Evolutionary conservation across 1,140 invertebrate species (phyloP).

Genomic region (Drosophila parabipectinata): DNA sequence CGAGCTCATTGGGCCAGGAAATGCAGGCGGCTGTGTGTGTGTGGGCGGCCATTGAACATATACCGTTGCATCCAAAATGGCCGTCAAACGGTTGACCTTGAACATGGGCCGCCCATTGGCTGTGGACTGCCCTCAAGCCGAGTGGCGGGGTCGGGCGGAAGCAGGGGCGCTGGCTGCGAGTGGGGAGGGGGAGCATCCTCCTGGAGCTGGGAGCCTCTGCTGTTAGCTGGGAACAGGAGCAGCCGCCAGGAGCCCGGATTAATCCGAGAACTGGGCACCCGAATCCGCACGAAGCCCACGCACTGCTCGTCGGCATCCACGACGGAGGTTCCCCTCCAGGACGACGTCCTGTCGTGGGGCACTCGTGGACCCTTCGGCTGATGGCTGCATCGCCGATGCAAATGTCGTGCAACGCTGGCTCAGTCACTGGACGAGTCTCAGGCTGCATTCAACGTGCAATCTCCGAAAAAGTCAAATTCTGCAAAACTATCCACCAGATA

Average conservation of each 20-base stretch:
- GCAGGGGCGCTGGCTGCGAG: not conserved
- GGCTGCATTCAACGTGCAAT: slow-evolving; percentile 70
- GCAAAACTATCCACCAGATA: slow-evolving; percentile 18
- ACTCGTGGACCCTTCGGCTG: slow-evolving; percentile 13
- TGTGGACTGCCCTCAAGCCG: not conserved
- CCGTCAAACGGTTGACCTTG: slow-evolving; percentile 75
- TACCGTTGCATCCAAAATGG: slow-evolving; percentile 67
- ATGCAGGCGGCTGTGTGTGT: slow-evolving; percentile 47
- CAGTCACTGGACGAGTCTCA: slow-evolving; percentile 74
- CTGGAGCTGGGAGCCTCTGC: slow-evolving; percentile 15
- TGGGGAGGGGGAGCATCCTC: not conserved
- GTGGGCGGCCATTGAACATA: slow-evolving; percentile 71
- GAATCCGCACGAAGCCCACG: slow-evolving; percentile 22
- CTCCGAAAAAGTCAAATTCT: slow-evolving; percentile 17
- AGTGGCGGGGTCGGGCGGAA: not conserved
- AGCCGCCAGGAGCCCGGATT: slow-evolving; percentile 30
- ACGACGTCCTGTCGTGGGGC: slow-evolving; percentile 25
- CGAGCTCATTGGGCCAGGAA: slow-evolving; percentile 73
- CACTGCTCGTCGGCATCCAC: slow-evolving; percentile 11
- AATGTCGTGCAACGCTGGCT: slow-evolving; percentile 59
- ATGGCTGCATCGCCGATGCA: slow-evolving; percentile 62
- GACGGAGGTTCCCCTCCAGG: slow-evolving; percentile 27
- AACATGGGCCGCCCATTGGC: slow-evolving; percentile 54
- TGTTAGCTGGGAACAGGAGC: slow-evolving; percentile 34
- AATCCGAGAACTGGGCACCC: slow-evolving; percentile 11